phyloP scores from a whole-genome alignment of 1,140 invertebrate species.

The Aradophagus sp. region DNA sequence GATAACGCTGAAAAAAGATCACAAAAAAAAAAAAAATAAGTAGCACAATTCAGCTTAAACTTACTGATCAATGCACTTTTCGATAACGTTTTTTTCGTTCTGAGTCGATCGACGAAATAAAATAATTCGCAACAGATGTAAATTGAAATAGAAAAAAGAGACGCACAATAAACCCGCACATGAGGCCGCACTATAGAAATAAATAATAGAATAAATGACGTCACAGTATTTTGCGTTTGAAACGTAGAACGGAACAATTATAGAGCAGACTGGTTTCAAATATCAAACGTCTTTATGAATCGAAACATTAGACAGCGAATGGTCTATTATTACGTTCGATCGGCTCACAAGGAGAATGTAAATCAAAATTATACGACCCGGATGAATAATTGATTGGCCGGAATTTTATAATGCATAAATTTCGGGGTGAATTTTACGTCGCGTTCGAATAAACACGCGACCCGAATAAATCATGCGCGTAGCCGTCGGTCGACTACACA shows the following conservation, averaged over 20 bases:
- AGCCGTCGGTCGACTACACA: no score
- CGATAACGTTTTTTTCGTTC: no score
- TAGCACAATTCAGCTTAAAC: no score
- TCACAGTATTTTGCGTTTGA: conserved; percentile 22
- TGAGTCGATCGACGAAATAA: no score
- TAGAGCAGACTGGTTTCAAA: conserved; percentile 25
- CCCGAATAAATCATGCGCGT: conserved; percentile 32
- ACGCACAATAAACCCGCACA: no score
- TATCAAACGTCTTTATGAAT: conserved; percentile 35
- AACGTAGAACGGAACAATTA: conserved; percentile 20
- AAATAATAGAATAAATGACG: conserved; percentile 23
- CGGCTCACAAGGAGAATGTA: conserved; percentile 9
- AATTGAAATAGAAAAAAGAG: no score
- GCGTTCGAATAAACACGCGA: conserved; percentile 31
- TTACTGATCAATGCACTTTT: no score
- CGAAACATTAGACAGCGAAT: conserved; percentile 26
- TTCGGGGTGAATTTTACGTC: conserved; percentile 28
- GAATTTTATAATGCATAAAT: conserved; percentile 49
- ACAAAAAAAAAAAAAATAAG: no score
- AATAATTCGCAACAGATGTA: no score
- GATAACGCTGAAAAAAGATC: no score
- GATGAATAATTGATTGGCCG: conserved; percentile 37
- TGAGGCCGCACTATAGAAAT: no score
- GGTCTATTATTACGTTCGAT: conserved; percentile 39
- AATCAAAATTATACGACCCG: conserved; percentile 49